Evolutionary conservation across 2,113 vertebrate species (phyloP).

Genomic region (Nesoenas mayeri): DNA sequence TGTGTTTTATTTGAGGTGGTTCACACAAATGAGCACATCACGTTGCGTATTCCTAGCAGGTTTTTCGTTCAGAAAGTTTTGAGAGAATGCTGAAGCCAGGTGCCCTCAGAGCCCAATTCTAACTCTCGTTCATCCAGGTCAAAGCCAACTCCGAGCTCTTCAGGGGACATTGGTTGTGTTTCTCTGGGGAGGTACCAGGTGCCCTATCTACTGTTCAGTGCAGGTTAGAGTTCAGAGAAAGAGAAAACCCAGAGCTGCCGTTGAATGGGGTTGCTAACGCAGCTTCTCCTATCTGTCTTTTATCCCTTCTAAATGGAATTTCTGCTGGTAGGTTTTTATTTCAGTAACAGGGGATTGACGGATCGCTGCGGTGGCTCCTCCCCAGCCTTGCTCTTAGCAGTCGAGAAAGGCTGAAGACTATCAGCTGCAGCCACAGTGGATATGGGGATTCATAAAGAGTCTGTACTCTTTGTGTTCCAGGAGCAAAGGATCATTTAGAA

Average conservation of each 20-base stretch:
- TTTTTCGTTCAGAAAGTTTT: background rate
- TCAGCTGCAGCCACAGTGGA: background rate
- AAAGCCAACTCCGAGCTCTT: background rate
- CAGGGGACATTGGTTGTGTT: background rate
- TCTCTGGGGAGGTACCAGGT: background rate
- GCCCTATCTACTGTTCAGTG: background rate
- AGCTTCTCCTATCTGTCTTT: background rate
- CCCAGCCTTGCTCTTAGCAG: background rate
- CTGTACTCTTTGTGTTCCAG: background rate
- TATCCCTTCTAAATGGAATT: background rate
- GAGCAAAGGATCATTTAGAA: background rate
- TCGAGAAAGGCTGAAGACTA: background rate
- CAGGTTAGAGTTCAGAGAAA: background rate
- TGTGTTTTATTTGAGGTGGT: fast-evolving
- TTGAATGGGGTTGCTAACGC: background rate
- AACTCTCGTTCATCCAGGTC: background rate
- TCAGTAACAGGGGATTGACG: background rate
- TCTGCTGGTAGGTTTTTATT: background rate
- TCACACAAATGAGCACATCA: background rate
- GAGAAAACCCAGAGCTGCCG: background rate
- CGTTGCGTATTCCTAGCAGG: background rate
- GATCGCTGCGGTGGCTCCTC: background rate
- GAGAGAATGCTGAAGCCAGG: background rate
- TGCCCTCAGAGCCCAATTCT: background rate
- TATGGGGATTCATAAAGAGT: background rate